A percentile compares a stretch with the other conserved stretches of the same genome.
phyloP scores from a whole-genome alignment of 2,888 invertebrate genomes.

The Heliconius aoede region DNA sequence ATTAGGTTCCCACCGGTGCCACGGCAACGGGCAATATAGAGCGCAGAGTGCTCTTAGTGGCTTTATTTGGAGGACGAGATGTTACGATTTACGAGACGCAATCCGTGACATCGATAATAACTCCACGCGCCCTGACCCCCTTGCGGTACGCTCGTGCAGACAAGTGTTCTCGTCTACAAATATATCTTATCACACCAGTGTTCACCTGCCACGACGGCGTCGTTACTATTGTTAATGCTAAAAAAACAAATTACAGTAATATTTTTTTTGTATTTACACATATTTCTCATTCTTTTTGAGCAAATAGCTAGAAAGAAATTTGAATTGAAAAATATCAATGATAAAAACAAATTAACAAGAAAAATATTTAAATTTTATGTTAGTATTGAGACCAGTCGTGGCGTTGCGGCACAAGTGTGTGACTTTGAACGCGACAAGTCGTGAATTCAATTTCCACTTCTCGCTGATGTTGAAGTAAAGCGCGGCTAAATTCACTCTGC shows the following conservation, averaged over 20 bases:
- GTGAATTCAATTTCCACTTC: too few species aligned
- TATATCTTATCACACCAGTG: too few species aligned
- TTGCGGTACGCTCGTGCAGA: slow-evolving; percentile 49
- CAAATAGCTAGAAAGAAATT: too few species aligned
- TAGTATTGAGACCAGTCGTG: not conserved
- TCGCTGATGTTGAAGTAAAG: too few species aligned
- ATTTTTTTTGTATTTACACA: too few species aligned
- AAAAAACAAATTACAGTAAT: too few species aligned
- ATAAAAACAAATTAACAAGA: not conserved
- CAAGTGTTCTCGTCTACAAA: slow-evolving; percentile 10
- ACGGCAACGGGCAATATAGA: slow-evolving; percentile 38
- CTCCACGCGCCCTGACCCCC: slow-evolving; percentile 67
- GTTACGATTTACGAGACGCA: slow-evolving; percentile 48
- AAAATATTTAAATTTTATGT: not conserved
- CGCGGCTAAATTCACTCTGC: too few species aligned
- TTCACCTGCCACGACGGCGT: too few species aligned
- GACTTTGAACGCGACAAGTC: too few species aligned
- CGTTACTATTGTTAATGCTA: not conserved
- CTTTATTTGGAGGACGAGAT: slow-evolving; percentile 63
- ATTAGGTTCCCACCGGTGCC: slow-evolving; percentile 32
- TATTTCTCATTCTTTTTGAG: too few species aligned
- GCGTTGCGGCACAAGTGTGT: too few species aligned
- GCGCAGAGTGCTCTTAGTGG: slow-evolving; percentile 53
- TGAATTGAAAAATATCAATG: too few species aligned
- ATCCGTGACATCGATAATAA: slow-evolving; percentile 78